Evolutionary conservation across 2,888 invertebrate genomes (phyloP), one percentile per base, ranked within the genome.

Genomic region (Amaurobius ferox): DNA sequence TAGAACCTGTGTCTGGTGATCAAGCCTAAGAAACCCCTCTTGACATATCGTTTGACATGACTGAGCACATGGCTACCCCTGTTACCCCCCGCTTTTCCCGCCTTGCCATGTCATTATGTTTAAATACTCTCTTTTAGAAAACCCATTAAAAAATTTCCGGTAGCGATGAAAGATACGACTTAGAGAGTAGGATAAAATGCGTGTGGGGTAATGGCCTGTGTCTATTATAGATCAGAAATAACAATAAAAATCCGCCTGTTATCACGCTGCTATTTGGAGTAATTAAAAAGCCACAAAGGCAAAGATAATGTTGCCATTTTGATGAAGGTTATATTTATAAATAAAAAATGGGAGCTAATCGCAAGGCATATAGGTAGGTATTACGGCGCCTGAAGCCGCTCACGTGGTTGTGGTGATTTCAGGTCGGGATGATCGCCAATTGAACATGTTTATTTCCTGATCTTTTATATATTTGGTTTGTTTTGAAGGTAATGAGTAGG

Each of bases 231-330:
- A 35, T 7, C n/a, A 3, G 48, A 48, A 67, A 67, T 32, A 76
- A 66, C 30, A 76, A 76, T 32, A 76, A 76, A 67, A 67, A 67
- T 73, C 35, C 61, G 29, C 39, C 55, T 64, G 79, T 79, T 79
- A 79, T 64, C 79, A 55, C 71, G 70, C 62, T 70, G 29, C 62
- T 71, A 71, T 40, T 62, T 40, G 19, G 23, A 71, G 79, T 79
- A 79, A 79, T 79, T 79, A 79, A 79, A 79, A 79, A 79, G 40
- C 71, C 62, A 62, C 71, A 79, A 71, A 30, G 7, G 48, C 23
- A 29, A 19, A 64, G 74, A 26, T 74, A 64, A 40, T 64, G 74
- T 61, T 62, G 62, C 32, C 39, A n/a, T 40, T 28, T 30, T 76
- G 66, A 76, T 76, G 76, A 67, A 76, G 44, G 66, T 76, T 67